These are phyloP conservation scores for Falco novaeseelandiae DNA, from an alignment of 2,797 vertebrate genomes.

Conservation along the genomic window DNA sequence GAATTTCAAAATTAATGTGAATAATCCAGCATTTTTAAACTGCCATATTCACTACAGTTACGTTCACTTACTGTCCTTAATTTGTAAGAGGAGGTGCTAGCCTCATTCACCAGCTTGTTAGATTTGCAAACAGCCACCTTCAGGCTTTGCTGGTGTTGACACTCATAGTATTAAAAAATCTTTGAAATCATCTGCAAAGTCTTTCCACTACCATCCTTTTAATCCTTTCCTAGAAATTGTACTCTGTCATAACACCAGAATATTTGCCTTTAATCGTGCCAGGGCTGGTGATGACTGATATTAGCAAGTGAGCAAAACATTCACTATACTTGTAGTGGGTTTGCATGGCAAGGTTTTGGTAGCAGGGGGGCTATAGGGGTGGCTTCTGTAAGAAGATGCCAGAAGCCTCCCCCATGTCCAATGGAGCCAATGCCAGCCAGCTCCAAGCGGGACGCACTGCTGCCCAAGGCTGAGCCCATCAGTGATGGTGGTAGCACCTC, in stretches of 20 bases:
- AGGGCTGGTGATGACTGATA: not conserved
- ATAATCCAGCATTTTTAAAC: not conserved
- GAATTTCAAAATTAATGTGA: not conserved
- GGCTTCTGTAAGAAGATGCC: no score
- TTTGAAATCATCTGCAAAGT: not conserved
- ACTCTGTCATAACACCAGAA: not conserved
- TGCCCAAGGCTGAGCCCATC: no score
- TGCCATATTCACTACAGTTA: not conserved
- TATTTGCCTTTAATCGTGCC: not conserved
- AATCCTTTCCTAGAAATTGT: not conserved
- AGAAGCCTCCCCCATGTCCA: no score
- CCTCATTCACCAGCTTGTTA: not conserved
- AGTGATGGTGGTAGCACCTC: no score
- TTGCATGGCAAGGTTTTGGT: no score
- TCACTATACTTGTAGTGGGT: not conserved
- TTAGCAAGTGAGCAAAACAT: not conserved
- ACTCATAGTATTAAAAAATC: not conserved
- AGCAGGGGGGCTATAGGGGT: no score
- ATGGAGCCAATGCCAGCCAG: no score
- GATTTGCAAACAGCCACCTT: not conserved
- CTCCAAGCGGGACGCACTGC: no score
- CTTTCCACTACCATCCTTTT: not conserved
- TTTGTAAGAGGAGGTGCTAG: not conserved
- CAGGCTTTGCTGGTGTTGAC: not conserved
- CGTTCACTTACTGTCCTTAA: not conserved